Evolutionary conservation across 30 jellyfish, hydroid and myxozoan species (phyloP), one percentile per base, ranked within the genome.

Genomic region (Pelagia noctiluca): DNA sequence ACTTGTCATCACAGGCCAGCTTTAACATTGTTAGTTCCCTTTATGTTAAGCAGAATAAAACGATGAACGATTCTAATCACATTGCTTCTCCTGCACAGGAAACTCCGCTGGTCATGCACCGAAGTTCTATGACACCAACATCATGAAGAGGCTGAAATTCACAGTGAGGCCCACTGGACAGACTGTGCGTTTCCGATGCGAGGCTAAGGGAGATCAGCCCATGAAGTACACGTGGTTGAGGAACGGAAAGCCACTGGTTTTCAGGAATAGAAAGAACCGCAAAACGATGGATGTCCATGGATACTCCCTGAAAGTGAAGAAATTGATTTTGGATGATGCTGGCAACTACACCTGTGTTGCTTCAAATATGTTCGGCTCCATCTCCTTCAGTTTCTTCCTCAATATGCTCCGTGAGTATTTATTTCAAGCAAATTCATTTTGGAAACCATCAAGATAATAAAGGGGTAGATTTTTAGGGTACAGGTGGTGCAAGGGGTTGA

Each of bases 331-430:
- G 3, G 33, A 69, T 5, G 93, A 91, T 74, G 98, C 84, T 50
- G 98, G 96, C 2, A 68, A 62, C 29, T 91, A 91, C 83, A 91
- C 98, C 30, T 91, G 98, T 63, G 48, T 91, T 28, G 98, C 96
- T 7, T 69, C 80, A 50, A 91, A 91, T 53, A 74, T 73, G 25
- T 73, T 37, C 73, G 98, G 96, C 22, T 68, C 87, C n/a, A 54
- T 71, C 10, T 71, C 96, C 5, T 91, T 84, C 94, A 91, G 96
- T 70, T 91, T 84, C 52, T 81, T 76, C 19, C 86, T 83, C 50
- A 69, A 70, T 28, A 68, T 83, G 86, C 80, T 54, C n/a, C 79
- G 93, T 83, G 38, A 83, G 93, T 83, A 24, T n/a, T n/a, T n/a
- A n/a, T n/a, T n/a, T n/a, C n/a, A n/a, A n/a, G n/a, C n/a, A n/a